Evolutionary conservation across 2,113 vertebrate genomes (phyloP).

Genomic region (Neogale vison): DNA sequence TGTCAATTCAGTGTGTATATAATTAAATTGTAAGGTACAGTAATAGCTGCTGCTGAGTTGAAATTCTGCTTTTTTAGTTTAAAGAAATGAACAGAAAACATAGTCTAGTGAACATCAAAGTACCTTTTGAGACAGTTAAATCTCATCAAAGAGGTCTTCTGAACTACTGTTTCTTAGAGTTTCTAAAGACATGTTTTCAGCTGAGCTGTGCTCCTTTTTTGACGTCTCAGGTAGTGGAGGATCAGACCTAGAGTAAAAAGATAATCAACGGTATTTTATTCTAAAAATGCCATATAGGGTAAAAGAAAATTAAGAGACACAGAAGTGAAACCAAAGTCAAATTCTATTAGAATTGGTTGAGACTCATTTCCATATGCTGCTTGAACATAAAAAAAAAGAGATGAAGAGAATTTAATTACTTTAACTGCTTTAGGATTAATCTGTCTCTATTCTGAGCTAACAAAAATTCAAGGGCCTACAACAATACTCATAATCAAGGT

Average conservation of each 20-base stretch:
- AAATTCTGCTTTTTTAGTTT: neutral
- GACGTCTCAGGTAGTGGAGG: constrained; percentile 66
- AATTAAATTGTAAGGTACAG: constrained; percentile 42
- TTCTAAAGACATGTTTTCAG: constrained; percentile 81
- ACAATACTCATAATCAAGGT: neutral
- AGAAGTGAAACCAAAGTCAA: constrained; percentile 26
- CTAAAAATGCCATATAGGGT: neutral
- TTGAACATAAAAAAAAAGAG: neutral
- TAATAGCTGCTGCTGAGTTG: neutral
- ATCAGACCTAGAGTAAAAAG: constrained; percentile 80
- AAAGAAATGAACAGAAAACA: constrained; percentile 41
- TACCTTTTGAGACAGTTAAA: constrained; percentile 31
- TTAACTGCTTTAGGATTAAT: constrained; percentile 37
- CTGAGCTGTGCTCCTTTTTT: constrained; percentile 71
- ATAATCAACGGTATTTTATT: constrained; percentile 49
- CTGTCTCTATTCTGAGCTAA: neutral
- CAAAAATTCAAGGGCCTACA: neutral
- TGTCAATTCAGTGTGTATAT: neutral
- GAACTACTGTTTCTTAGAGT: constrained; percentile 82
- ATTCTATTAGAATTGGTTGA: neutral
- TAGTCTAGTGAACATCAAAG: neutral
- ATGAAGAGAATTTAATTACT: constrained; percentile 24
- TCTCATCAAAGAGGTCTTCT: constrained; percentile 86
- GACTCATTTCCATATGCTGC: neutral
- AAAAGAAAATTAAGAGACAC: constrained; percentile 11